Evolutionary conservation across 2,888 invertebrate genomes (phyloP), one percentile per base, ranked within the genome.

Genomic region (Eristalinus aeneus): DNA sequence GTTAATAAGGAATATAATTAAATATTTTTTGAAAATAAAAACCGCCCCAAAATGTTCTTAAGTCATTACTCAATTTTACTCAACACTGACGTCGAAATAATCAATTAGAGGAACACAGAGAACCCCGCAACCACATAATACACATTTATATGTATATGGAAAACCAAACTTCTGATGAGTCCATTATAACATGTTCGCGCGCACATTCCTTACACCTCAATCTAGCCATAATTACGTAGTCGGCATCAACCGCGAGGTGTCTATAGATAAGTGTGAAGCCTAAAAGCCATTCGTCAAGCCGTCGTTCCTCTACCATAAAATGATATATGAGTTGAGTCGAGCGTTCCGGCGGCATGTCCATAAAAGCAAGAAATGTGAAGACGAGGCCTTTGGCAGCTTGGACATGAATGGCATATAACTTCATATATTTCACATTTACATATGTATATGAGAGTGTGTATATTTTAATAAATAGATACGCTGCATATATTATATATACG

Each of bases 231-330:
- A 86, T 86, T 86, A 86, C 82, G 86, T 75, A 86, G 86, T 82
- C 82, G 86, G 87, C 87, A 83, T 83, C 78, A 83, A 83, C 87
- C 87, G 83, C 87, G 82, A 83, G 83, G 83, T 82, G 75, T 87
- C 87, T 82, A 87, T 87, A 75, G 81, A 79, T 72, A 87, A 87
- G 83, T 87, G 87, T 82, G 83, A 87, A 87, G 78, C 78, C 87
- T 87, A 83, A 87, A 87, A 87, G 87, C 87, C 87, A 87, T 87
- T 87, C 87, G 87, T 87, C 87, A 87, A 87, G 83, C 82, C 87
- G 87, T 87, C 87, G 87, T 87, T 87, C 87, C 71, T 82, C 72
- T 83, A 87, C 87, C 87, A 87, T 77, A 87, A 87, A 87, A 83
- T 87, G 86, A 86, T 86, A 86, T 86, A 86, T 86, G 86, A 86